Evolutionary conservation across 2,113 vertebrate species (phyloP), one percentile per base, ranked within the genome.

Genomic region (Mirounga angustirostris): DNA sequence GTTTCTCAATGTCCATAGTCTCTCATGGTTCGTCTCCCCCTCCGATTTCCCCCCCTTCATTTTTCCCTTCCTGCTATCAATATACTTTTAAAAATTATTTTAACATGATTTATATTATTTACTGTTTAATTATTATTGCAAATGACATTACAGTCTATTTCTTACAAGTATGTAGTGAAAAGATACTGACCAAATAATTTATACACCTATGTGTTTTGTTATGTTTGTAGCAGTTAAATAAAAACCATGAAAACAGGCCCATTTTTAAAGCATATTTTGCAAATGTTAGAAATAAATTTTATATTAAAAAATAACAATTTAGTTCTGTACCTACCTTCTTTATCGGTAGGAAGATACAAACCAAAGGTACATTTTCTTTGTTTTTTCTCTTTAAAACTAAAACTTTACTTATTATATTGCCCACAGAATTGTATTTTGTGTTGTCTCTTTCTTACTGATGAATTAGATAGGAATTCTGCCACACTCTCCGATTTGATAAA

Each of bases 281-380:
- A 88, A 84, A 79, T 9, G 2, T 91, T 76, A 78, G n/a, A 91
- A 80, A 30, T 54, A 91, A 73, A 43, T 58, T 10, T 67, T 65
- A 43, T 56, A 43, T 89, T 92, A 92, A 96, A 89, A 97, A 90
- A 85, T 11, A 80, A 84, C 61, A 61, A 46, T 52, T 74, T 88
- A 84, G 28, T 2, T 43, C 28, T 73, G 13, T 1, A 46, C 10
- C 22, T 78, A 71, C 8, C 13, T 80, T 80, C 4, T 30, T 94
- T 88, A 63, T 56, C 61, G 2, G 52, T 76, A 65, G 19, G 15
- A 63, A 22, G 2, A 69, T 50, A 69, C 1, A 71, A 19, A 50
- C 26, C 30, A 94, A 95, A 80, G 14, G 7, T 5, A 79, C 2
- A 56, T 69, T 84, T 79, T 43, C 11, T 79, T 52, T 59, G 11